Evolutionary conservation across 2,113 vertebrate genomes (phyloP).

Genomic region (Petromus typicus): DNA sequence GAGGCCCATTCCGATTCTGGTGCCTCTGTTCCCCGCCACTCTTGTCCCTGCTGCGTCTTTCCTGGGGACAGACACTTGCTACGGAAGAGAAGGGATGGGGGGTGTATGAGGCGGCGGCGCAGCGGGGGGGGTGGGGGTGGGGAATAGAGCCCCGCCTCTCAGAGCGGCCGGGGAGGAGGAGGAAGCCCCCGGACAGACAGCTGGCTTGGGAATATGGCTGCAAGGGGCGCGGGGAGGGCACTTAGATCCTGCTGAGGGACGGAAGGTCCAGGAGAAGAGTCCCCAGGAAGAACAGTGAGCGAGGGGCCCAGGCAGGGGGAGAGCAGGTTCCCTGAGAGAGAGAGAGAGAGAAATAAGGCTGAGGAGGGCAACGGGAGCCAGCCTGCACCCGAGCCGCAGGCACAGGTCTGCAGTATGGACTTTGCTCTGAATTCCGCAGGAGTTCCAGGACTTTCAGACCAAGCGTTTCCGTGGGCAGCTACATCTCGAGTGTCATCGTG

Average conservation of each 20-base stretch:
- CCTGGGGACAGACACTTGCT: background rate
- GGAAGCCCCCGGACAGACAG: too few species aligned
- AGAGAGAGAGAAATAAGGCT: rapidly evolving
- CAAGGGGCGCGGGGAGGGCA: rapidly evolving
- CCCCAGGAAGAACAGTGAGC: rapidly evolving
- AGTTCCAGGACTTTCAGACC: background rate
- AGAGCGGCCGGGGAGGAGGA: background rate
- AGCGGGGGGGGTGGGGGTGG: background rate
- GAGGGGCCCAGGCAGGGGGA: background rate
- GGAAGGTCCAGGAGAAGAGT: background rate
- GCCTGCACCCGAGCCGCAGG: background rate
- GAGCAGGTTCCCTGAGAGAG: background rate
- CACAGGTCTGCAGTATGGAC: rapidly evolving
- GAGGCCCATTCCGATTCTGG: background rate
- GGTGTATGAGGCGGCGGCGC: rapidly evolving
- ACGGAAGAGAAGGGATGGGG: background rate
- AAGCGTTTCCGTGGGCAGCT: too few species aligned
- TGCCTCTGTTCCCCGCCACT: too few species aligned
- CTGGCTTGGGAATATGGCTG: background rate
- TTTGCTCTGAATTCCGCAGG: too few species aligned
- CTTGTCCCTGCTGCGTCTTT: background rate
- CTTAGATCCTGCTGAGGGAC: background rate
- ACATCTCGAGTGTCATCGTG: background rate
- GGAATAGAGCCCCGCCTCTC: background rate
- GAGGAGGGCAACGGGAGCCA: too few species aligned